Base-by-base conservation (phyloP, 2,113 vertebrate genomes). In the Scomber japonicus region DNA sequence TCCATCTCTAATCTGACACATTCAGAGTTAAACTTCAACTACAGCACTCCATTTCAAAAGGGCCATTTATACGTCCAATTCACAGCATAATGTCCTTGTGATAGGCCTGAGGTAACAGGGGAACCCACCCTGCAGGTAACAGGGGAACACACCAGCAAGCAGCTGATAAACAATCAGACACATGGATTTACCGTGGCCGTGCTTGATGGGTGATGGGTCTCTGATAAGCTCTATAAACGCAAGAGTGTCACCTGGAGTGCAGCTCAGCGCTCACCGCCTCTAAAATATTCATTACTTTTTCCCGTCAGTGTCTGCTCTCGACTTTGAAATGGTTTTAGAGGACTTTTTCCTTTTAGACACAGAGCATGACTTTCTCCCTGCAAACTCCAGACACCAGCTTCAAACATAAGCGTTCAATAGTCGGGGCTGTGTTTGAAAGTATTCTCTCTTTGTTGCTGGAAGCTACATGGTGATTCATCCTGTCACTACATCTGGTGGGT, bases 251-350 rank as follows among this genome's bases (percentile, higher is more conserved):
- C 88, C 84, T 76, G 79, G 83, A 91, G 88, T 80, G 87, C 57
- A 80, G 88, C 81, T 78, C 75, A 30, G 61, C 61, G 51, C 84
- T 75, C 79, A 70, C 75, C 24, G 81, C 82, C 88, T 88, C 84
- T 93, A 90, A 94, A 94, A 94, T 92, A 94, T 95, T 94, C 92
- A 95, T 94, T 88, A 87, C 88, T 86, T 91, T 91, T 72, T 45
- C 72, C 54, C 57, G 59, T 74, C 85, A 83, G 87, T 78, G 81
- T 91, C 89, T 84, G 62, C 71, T 69, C 56, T 79, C 77, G 75
- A 87, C 87, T 90, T 83, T 90, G 84, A 86, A 86, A 91, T 87
- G 75, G 79, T 87, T 90, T 86, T 76, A 46, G 63, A 84, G 75
- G 67, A 69, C 86, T 89, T 89, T 82, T 86, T 70, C 55, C 61